A percentile compares a stretch with the other conserved stretches of the same genome.
phyloP scores from a whole-genome alignment of 1,140 invertebrate genomes.

The Penaeus japonicus region DNA sequence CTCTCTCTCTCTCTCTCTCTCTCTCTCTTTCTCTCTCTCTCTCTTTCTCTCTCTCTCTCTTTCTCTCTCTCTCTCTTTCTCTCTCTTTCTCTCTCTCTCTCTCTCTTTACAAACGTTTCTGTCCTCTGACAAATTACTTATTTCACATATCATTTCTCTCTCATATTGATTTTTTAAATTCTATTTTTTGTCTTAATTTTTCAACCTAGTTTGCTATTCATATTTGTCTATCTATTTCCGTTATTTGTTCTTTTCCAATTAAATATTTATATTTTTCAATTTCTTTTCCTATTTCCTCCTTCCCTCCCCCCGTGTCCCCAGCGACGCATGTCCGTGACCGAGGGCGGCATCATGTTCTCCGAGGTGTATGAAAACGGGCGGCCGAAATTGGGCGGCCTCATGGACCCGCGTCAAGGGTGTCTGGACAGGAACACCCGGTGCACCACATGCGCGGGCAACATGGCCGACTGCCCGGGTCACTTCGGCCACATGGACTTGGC shows the following conservation, averaged over 20 bases:
- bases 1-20: too few relatives aligned
- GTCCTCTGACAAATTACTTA: too few relatives aligned
- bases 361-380: constrained; percentile 98
- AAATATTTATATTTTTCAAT: too few relatives aligned
- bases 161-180: not conserved
- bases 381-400: constrained; percentile 96
- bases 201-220: not conserved
- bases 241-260: too few relatives aligned
- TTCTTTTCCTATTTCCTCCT: not conserved
- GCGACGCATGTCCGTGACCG: constrained; percentile 97
- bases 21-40: too few relatives aligned
- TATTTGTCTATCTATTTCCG: not conserved
- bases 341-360: constrained; percentile 92
- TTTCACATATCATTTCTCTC: too few relatives aligned
- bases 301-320: not conserved
- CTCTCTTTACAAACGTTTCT: too few relatives aligned
- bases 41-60: too few relatives aligned
- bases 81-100: too few relatives aligned
- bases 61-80: too few relatives aligned
- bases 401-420: constrained; percentile 99
- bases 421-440: constrained; percentile 93
- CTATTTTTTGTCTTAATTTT: not conserved
- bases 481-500: constrained; percentile 99
- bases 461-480: constrained; percentile 98
- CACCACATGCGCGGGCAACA: constrained; percentile 97